phyloP scores from a whole-genome alignment of 2,113 vertebrate species.

The Oncorhynchus keta region DNA sequence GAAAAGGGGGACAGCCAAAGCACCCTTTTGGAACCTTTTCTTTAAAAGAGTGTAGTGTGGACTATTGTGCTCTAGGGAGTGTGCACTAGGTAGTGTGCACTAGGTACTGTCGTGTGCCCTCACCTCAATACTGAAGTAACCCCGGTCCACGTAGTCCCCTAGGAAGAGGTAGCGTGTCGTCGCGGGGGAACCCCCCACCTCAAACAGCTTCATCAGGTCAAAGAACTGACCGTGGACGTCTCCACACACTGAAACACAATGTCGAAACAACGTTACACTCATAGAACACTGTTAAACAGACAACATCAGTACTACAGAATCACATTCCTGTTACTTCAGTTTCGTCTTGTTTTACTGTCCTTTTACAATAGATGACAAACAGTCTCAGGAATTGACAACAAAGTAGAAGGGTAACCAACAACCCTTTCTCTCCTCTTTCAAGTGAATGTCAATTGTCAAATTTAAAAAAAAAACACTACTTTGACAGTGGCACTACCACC shows the following conservation, averaged over 20 bases:
- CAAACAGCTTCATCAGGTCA: constrained; percentile 82
- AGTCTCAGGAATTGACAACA: neutral
- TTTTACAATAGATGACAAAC: no score
- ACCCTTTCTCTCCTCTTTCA: neutral
- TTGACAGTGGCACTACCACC: no score
- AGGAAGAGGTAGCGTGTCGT: constrained; percentile 82
- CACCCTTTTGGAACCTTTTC: no score
- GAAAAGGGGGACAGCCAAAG: no score
- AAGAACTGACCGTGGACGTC: constrained; percentile 83
- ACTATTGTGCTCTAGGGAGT: neutral
- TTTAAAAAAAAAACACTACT: no score
- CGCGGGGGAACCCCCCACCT: constrained; percentile 80
- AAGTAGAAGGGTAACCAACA: neutral
- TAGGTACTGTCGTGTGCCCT: constrained; percentile 14
- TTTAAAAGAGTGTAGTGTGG: no score
- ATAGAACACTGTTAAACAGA: no score
- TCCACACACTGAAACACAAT: constrained; percentile 70
- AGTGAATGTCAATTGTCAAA: constrained; percentile 22
- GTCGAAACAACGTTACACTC: neutral
- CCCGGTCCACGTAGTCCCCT: constrained; percentile 91
- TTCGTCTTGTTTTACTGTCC: no score
- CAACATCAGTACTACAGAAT: no score
- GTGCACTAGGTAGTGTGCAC: neutral
- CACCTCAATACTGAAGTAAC: constrained; percentile 89
- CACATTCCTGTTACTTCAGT: no score